Evolutionary conservation across 2,888 invertebrate species (phyloP).

Genomic region (Molorchus minor): DNA sequence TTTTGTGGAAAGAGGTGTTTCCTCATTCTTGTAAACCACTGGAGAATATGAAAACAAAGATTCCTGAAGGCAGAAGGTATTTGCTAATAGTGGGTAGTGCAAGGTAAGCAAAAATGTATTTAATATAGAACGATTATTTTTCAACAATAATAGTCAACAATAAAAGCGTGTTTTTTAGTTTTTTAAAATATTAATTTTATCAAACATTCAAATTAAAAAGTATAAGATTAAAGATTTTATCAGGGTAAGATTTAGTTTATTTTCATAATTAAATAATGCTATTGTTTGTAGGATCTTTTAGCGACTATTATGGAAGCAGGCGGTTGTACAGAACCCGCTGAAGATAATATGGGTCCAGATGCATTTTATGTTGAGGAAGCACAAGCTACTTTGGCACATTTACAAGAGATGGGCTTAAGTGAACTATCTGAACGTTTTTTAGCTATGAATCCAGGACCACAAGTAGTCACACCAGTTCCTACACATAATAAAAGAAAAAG

Average conservation of each 20-base stretch:
- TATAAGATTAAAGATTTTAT: no score
- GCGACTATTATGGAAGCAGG: conserved; percentile 80
- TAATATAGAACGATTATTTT: background rate
- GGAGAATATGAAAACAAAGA: conserved; percentile 55
- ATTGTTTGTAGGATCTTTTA: conserved; percentile 67
- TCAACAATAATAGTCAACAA: no score
- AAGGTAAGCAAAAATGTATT: no score
- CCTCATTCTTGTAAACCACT: conserved; percentile 64
- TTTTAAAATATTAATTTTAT: no score
- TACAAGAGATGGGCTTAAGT: conserved; percentile 79
- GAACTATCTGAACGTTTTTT: conserved; percentile 76
- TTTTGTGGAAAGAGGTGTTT: conserved; percentile 81
- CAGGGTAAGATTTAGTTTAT: no score
- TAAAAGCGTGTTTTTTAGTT: no score
- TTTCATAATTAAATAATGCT: no score
- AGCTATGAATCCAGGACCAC: conserved; percentile 72
- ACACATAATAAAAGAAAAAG: conserved; percentile 46
- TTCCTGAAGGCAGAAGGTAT: conserved; percentile 75
- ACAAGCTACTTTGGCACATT: conserved; percentile 81
- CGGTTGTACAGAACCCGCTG: conserved; percentile 75
- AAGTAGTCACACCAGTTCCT: conserved; percentile 59
- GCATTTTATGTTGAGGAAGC: conserved; percentile 91
- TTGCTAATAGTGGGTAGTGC: conserved; percentile 78
- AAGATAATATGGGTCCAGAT: conserved; percentile 74
- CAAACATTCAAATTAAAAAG: no score